Evolutionary conservation across 2,888 invertebrate species (phyloP).

Genomic region (Cantharis rustica): DNA sequence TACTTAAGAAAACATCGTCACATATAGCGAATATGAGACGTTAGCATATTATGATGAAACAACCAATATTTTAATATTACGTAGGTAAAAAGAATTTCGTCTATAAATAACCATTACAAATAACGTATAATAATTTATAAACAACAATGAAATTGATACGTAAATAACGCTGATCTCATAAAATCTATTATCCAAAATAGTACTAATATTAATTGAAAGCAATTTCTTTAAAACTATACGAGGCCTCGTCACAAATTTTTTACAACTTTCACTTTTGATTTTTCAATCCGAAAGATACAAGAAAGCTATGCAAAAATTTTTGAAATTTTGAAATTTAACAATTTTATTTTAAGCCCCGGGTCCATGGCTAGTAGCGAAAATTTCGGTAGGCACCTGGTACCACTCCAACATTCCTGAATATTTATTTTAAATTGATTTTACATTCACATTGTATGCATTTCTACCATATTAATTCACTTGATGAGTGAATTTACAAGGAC

Average conservation of each 20-base stretch:
- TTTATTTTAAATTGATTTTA: background rate
- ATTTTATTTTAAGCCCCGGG: too few relatives aligned
- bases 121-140: background rate
- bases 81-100: conserved; percentile 20
- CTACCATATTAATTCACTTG: background rate
- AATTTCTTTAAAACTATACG: background rate
- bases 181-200: background rate
- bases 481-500: background rate
- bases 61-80: conserved; percentile 20
- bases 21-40: conserved; percentile 17
- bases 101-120: conserved; percentile 26
- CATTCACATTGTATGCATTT: background rate
- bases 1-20: conserved; percentile 25
- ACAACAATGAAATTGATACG: background rate
- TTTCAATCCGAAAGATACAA: background rate
- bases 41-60: background rate
- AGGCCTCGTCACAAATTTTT: background rate
- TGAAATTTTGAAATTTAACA: too few relatives aligned
- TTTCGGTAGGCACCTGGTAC: background rate
- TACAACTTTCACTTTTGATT: background rate
- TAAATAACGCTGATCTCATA: background rate
- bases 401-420: background rate
- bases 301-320: too few relatives aligned
- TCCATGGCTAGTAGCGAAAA: background rate
- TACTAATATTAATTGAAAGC: background rate